Percentiles rank a stretch among this genome's conserved stretches.
phyloP scores from a whole-genome alignment of 2,888 invertebrate genomes.

The Serrognathus titanus region DNA sequence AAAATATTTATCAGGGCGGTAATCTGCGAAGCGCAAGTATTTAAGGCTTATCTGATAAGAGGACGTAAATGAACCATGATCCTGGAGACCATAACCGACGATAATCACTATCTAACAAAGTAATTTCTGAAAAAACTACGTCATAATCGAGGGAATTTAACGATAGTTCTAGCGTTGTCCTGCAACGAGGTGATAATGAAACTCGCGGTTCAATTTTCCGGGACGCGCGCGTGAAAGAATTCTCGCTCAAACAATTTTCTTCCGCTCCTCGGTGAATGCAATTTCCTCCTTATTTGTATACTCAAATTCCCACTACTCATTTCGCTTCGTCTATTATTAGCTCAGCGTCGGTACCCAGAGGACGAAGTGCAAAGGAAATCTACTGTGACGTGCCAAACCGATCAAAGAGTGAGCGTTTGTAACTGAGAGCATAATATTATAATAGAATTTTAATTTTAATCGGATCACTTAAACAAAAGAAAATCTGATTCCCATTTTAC shows the following conservation, averaged over 20 bases:
- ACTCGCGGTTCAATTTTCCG: slow-evolving; percentile 4
- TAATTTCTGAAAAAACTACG: slow-evolving; percentile 4
- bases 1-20: no score
- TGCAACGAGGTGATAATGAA: slow-evolving; percentile 13
- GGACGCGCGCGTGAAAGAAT: neutral
- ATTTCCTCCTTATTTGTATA: neutral
- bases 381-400: no score
- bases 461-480: no score
- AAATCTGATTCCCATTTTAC: no score
- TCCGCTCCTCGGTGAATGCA: neutral
- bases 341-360: no score
- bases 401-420: no score
- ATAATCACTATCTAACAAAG: slow-evolving; percentile 16
- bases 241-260: neutral
- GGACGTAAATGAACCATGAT: neutral
- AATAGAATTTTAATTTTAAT: no score
- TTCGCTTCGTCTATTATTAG: no score
- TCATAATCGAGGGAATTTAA: slow-evolving; percentile 2
- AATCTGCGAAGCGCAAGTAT: no score
- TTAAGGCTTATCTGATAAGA: no score
- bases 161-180: slow-evolving; percentile 2
- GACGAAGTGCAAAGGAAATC: no score
- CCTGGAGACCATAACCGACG: slow-evolving; percentile 16
- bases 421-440: no score
- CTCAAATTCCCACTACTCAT: neutral